Conservation (phyloP, 2,888 invertebrate genomes). For the Ecliptopera silaceata region DNA sequence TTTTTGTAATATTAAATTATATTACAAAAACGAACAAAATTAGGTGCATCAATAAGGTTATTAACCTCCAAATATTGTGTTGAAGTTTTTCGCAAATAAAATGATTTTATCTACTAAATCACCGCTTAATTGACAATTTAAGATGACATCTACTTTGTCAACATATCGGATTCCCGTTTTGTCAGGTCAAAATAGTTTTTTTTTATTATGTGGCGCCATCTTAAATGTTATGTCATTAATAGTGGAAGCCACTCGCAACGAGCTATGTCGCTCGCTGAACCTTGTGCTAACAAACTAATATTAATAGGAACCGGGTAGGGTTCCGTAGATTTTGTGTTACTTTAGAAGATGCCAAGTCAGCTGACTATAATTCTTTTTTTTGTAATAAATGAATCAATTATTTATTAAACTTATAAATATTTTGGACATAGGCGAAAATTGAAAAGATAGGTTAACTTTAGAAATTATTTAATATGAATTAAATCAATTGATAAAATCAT, state of each 20-base stretch:
- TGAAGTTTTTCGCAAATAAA: no score
- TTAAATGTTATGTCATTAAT: constrained; percentile 28
- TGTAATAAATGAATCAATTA: no score
- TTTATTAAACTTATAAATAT: no score
- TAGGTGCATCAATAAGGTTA: no score
- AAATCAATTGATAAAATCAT: no score
- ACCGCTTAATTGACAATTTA: constrained; percentile 13
- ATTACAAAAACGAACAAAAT: no score
- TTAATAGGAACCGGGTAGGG: constrained; percentile 28
- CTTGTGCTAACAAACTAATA: constrained; percentile 33
- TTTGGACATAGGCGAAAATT: no score
- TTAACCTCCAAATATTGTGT: no score
- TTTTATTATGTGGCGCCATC: constrained; percentile 31
- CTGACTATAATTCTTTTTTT: no score
- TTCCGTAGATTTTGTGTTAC: constrained; percentile 3
- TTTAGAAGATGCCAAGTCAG: background rate
- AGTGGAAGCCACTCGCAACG: constrained; percentile 22
- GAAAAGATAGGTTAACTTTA: no score
- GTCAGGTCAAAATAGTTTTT: constrained; percentile 4
- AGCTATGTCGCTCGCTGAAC: constrained; percentile 31
- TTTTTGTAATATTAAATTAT: no score
- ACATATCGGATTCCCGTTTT: constrained; percentile 1
- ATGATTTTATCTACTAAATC: background rate
- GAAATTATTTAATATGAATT: no score
- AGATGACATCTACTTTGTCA: constrained; percentile 19